Evolutionary conservation across 2,888 invertebrate genomes (phyloP).

Genomic region (Bhutanitis thaidina): DNA sequence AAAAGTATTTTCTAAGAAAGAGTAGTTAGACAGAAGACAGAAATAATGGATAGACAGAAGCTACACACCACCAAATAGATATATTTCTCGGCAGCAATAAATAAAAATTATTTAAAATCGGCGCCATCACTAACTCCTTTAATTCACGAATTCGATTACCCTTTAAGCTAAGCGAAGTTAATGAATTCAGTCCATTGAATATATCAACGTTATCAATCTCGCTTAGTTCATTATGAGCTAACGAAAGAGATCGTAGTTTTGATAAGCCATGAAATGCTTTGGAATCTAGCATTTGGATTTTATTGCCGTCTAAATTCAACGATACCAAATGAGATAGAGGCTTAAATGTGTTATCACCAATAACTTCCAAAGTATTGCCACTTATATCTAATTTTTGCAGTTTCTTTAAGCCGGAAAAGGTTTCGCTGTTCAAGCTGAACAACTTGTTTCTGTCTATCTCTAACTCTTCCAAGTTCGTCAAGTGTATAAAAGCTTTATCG

Average conservation of each 20-base stretch:
- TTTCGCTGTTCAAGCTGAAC: slow-evolving; percentile 86
- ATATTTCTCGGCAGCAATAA: no score
- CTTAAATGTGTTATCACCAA: slow-evolving; percentile 87
- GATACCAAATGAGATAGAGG: slow-evolving; percentile 49
- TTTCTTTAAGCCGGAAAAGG: slow-evolving; percentile 85
- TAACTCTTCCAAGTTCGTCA: slow-evolving; percentile 85
- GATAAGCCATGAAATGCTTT: slow-evolving; percentile 61
- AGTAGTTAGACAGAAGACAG: no score
- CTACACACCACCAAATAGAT: no score
- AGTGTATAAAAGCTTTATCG: slow-evolving; percentile 88
- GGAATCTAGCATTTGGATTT: slow-evolving; percentile 68
- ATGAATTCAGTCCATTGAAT: slow-evolving; percentile 47
- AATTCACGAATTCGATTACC: slow-evolving; percentile 54
- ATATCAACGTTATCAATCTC: slow-evolving; percentile 50
- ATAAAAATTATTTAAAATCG: slow-evolving; percentile 59
- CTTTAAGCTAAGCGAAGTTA: slow-evolving; percentile 52
- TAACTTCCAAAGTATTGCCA: slow-evolving; percentile 85
- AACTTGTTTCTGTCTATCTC: slow-evolving; percentile 88
- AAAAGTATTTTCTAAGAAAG: no score
- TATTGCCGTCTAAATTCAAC: slow-evolving; percentile 61
- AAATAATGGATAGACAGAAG: no score
- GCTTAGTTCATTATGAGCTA: slow-evolving; percentile 54
- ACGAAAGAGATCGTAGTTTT: slow-evolving; percentile 47
- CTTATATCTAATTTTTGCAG: slow-evolving; percentile 85
- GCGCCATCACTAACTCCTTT: slow-evolving; percentile 50